Evolutionary conservation across 2,888 invertebrate species (phyloP).

Genomic region (Nebria salina): DNA sequence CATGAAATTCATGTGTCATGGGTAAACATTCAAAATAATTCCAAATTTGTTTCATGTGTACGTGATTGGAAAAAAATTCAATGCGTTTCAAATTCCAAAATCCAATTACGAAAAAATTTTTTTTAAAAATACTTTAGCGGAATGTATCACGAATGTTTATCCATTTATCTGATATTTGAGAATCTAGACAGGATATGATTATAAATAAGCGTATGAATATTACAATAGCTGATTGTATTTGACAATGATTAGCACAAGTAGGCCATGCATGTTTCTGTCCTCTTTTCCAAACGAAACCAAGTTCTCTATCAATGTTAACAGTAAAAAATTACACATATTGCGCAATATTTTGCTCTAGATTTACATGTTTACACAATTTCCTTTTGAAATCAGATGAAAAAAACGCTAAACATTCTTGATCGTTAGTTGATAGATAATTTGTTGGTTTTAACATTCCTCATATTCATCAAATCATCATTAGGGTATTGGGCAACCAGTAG

Average conservation of each 20-base stretch:
- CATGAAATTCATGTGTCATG: background rate
- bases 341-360: background rate
- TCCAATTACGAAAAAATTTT: too few species aligned
- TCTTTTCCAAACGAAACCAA: constrained; percentile 9
- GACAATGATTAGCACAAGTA: constrained; percentile 29
- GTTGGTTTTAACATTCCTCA: background rate
- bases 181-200: constrained; percentile 9
- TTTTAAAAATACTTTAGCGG: too few species aligned
- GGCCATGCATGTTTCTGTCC: constrained; percentile 28
- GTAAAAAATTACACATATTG: constrained; percentile 15
- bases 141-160: too few species aligned
- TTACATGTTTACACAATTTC: background rate
- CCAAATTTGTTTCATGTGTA: too few species aligned
- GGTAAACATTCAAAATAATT: background rate
- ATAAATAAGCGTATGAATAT: constrained; percentile 23
- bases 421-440: background rate
- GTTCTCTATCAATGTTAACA: constrained; percentile 35
- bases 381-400: background rate
- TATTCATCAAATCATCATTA: background rate
- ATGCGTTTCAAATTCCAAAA: too few species aligned
- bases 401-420: background rate
- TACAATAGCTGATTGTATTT: constrained; percentile 30
- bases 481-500: background rate
- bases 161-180: too few species aligned
- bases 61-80: too few species aligned